These are phyloP conservation scores for Ahaetulla prasina DNA, from an alignment of 2,113 vertebrate species.

Conservation along the genomic window DNA sequence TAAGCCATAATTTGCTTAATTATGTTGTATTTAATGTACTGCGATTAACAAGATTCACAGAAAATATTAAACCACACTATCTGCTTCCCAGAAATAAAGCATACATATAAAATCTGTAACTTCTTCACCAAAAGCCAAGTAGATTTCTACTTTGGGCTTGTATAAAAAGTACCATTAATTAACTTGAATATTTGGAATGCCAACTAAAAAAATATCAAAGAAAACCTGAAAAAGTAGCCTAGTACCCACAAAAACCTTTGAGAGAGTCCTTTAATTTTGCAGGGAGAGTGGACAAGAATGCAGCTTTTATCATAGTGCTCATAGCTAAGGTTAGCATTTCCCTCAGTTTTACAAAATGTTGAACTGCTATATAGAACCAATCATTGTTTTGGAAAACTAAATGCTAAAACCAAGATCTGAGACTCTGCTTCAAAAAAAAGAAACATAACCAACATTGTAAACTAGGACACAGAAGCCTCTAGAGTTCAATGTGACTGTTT, in stretches of 20 bases:
- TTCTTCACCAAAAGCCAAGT: neutral
- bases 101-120: neutral
- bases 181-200: neutral
- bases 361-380: conserved; percentile 39
- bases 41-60: neutral
- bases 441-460: conserved; percentile 34
- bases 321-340: conserved; percentile 46
- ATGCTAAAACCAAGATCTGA: conserved; percentile 54
- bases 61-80: neutral
- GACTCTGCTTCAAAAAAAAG: conserved; percentile 41
- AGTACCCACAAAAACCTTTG: conserved; percentile 26
- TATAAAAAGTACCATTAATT: neutral
- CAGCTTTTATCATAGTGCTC: conserved; percentile 43
- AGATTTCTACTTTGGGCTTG: neutral
- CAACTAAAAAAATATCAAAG: conserved; percentile 43
- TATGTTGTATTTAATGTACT: neutral
- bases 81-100: neutral
- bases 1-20: neutral
- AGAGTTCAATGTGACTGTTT: conserved; percentile 36
- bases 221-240: conserved; percentile 36
- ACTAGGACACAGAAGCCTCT: conserved; percentile 40
- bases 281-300: conserved; percentile 11
- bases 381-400: conserved; percentile 48
- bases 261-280: conserved; percentile 38
- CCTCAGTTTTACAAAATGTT: conserved; percentile 44